Conservation (phyloP, 2,888 invertebrate species). For the Strigamia transsilvanica region DNA sequence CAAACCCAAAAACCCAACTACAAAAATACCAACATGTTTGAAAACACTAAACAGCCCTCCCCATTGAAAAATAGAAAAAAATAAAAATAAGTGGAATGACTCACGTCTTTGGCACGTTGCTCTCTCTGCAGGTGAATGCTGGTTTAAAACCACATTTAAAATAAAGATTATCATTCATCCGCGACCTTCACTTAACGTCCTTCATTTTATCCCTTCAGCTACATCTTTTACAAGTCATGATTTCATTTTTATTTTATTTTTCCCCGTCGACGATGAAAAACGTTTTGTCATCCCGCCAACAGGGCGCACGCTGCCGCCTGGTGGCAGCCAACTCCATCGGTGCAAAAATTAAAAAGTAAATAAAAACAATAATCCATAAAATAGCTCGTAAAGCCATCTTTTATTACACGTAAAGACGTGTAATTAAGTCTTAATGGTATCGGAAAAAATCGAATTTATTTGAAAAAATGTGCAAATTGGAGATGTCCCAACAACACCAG, state of each 20-base stretch:
- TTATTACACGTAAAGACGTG: no score
- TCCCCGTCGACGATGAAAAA: no score
- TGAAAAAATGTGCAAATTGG: no score
- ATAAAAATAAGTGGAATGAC: not conserved
- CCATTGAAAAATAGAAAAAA: not conserved
- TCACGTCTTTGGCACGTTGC: not conserved
- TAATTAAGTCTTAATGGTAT: no score
- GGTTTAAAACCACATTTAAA: not conserved
- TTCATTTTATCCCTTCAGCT: not conserved
- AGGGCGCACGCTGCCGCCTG: no score
- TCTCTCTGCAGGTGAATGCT: not conserved
- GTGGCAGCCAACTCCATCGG: no score
- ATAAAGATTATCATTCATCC: not conserved
- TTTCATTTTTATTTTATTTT: not conserved
- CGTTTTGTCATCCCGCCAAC: no score
- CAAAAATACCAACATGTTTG: not conserved
- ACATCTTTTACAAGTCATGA: not conserved
- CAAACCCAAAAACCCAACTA: not conserved
- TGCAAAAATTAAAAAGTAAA: no score
- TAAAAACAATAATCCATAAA: no score
- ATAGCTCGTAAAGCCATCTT: no score
- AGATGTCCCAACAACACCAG: no score
- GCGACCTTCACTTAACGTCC: not conserved
- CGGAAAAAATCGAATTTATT: no score
- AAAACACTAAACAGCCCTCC: not conserved